A percentile compares a stretch with the other conserved stretches of the same genome.
These are phyloP conservation scores for Eolophus roseicapilla DNA, from an alignment of 2,113 vertebrate species.

Conservation along the genomic window DNA sequence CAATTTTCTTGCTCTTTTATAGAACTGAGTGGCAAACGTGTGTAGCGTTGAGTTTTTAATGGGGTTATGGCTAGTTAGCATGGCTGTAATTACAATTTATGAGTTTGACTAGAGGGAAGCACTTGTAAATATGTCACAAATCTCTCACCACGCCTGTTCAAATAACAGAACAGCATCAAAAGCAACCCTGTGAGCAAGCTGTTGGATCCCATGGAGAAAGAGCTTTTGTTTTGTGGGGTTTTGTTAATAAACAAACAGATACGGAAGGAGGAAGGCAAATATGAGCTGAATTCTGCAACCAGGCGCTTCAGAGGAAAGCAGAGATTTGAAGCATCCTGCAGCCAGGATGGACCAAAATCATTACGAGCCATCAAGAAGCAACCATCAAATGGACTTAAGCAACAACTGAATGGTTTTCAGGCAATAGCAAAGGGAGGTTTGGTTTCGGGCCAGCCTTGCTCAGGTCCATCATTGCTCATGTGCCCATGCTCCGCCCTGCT, in stretches of 20 bases:
- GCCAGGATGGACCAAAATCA: neutral
- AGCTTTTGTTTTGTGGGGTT: neutral
- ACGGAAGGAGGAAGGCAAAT: neutral
- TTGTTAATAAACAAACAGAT: neutral
- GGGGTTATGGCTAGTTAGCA: constrained; percentile 29
- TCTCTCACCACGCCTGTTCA: constrained; percentile 26
- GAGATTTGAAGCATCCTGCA: neutral
- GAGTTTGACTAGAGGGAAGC: constrained; percentile 11
- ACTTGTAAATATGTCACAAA: constrained; percentile 40
- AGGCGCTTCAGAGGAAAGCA: neutral
- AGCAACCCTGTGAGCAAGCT: neutral
- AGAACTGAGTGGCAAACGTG: neutral
- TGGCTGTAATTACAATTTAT: constrained; percentile 44
- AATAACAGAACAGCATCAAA: neutral
- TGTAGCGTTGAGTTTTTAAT: neutral
- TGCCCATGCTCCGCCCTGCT: neutral
- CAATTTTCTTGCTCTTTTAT: constrained; percentile 17
- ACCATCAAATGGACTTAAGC: neutral
- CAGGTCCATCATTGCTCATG: fast-evolving
- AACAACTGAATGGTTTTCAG: neutral
- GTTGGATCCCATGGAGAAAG: neutral
- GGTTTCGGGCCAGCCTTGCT: neutral
- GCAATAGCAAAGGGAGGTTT: neutral
- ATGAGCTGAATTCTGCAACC: neutral
- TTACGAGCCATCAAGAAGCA: neutral